Percentiles rank a stretch among this genome's conserved stretches.
Evolutionary conservation across 2,113 vertebrate genomes (phyloP).

Genomic region (Xiphorhynchus elegans): DNA sequence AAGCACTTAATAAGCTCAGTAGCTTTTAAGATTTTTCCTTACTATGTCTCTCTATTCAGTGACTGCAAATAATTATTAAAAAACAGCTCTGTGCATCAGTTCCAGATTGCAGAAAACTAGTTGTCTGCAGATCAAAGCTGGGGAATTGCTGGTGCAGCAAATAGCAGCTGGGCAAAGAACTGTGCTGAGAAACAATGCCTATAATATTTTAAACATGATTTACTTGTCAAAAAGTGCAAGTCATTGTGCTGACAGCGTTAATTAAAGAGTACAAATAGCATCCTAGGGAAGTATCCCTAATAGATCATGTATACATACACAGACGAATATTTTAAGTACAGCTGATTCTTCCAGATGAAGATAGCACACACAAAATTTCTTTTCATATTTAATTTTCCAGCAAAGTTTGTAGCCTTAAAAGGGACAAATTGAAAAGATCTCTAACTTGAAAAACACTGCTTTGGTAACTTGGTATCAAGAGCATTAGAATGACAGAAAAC

Average conservation of each 20-base stretch:
- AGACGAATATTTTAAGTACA: background rate
- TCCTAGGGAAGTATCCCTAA: background rate
- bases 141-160: background rate
- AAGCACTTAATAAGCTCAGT: background rate
- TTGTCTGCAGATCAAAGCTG: background rate
- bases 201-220: background rate
- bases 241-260: background rate
- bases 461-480: background rate
- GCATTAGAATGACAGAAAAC: background rate
- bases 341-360: background rate
- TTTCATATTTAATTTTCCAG: background rate
- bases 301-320: background rate
- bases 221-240: background rate
- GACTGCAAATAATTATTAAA: background rate
- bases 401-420: background rate
- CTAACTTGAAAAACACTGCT: background rate
- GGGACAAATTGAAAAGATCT: background rate
- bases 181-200: background rate
- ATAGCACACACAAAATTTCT: background rate
- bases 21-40: background rate
- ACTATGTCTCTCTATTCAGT: background rate
- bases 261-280: background rate
- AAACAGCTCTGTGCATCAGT: background rate
- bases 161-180: background rate
- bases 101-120: background rate